Evolutionary conservation across 2,797 vertebrate species (phyloP), one percentile per base, ranked within the genome.

Genomic region (Malurus leucopterus): DNA sequence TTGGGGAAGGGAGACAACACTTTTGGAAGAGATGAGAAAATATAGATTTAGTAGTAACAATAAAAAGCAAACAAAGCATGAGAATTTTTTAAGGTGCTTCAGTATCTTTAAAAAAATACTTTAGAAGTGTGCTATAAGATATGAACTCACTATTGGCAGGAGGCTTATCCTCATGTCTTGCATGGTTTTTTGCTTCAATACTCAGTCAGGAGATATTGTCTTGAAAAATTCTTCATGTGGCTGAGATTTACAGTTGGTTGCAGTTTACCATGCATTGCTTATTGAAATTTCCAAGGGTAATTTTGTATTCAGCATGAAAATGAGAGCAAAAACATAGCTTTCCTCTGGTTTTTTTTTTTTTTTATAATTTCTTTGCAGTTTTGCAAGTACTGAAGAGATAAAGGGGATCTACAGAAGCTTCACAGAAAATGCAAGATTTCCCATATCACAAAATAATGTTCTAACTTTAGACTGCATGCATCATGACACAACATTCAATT

Each of bases 201-300:
- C 11, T 14, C 0, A 11, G 5, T 77, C 27, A 70, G 61, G 23
- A 1, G 2, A 32, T 41, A 26, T 1, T 15, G 11, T 68, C 22
- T 32, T 78, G n/a, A 81, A 70, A 87, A 80, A 53, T 38, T 55
- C 13, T 51, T 78, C 7, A 13, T 21, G 20, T 32, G 40, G 4
- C 15, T 54, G 43, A 87, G 8, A 59, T 63, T 80, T 80, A 36
- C 5, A 36, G 21, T 24, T 67, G 14, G 7, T 79, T 73, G 21
- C 30, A 22, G 9, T 38, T 84, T 84, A 38, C 17, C 17, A 20
- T 47, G 20, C 4, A 5, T 32, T 53, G 3, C 10, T 23, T 30
- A 21, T 64, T 78, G 47, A 58, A 57, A 77, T 72, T 70, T 49
- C 24, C 4, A 20, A 32, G 44, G 10, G 5, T 74, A 43, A 32